Evolutionary conservation across 2,888 invertebrate species (phyloP).

Genomic region (Plutella xylostella): DNA sequence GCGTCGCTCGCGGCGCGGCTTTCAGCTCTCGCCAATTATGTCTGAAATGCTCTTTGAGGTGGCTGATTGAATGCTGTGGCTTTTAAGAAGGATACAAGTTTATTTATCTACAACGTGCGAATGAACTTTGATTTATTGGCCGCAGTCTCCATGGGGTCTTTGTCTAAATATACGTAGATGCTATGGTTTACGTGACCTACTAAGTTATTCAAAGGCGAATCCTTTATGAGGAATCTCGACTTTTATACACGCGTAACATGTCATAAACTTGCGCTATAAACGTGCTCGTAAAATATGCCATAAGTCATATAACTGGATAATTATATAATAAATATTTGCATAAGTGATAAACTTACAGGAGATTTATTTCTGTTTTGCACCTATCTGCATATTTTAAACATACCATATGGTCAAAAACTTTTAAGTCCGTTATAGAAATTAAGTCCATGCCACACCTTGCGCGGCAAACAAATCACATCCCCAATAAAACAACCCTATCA

Average conservation of each 20-base stretch:
- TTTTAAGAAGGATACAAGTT: too few relatives aligned
- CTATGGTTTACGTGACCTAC: conserved; percentile 31
- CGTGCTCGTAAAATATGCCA: conserved; percentile 48
- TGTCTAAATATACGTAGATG: too few relatives aligned
- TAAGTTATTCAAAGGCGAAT: conserved; percentile 54
- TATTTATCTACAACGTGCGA: too few relatives aligned
- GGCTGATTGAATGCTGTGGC: conserved; percentile 47
- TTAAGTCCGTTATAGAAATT: too few relatives aligned
- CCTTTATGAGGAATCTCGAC: conserved; percentile 57
- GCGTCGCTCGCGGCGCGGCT: conserved; percentile 31
- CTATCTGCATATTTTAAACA: neutral
- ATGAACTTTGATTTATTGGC: conserved; percentile 2
- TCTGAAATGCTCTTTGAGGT: conserved; percentile 47
- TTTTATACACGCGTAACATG: conserved; percentile 59
- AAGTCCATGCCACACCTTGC: too few relatives aligned
- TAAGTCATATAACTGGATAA: conserved; percentile 34
- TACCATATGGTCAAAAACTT: too few relatives aligned
- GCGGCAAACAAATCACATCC: neutral
- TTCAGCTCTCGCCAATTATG: conserved; percentile 47
- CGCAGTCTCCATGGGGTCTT: neutral
- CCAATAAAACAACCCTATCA: neutral
- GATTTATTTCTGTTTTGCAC: neutral
- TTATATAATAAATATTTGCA: conserved; percentile 47
- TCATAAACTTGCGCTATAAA: conserved; percentile 55
- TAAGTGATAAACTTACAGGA: neutral